Conservation (phyloP, 2,888 invertebrate species). For the Sarcophaga rosellei region DNA sequence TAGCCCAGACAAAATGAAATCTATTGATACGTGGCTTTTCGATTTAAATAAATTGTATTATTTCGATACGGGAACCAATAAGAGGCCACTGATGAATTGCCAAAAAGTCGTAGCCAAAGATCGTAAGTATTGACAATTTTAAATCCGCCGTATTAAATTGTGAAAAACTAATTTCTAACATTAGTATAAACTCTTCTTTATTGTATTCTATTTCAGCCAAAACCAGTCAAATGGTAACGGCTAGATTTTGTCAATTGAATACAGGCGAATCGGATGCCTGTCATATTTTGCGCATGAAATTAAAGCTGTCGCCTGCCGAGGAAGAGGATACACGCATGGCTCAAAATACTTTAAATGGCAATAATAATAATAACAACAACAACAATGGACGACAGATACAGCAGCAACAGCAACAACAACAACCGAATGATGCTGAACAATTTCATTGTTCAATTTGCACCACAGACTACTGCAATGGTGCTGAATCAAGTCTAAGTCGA, state of each 20-base stretch:
- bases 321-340: conserved; percentile 35
- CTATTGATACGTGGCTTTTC: conserved; percentile 79
- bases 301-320: conserved; percentile 60
- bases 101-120: conserved; percentile 80
- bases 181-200: not conserved
- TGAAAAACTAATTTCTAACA: not conserved
- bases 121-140: conserved; percentile 74
- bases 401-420: conserved; percentile 22
- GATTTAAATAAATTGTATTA: conserved; percentile 81
- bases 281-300: conserved; percentile 75
- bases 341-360: conserved; percentile 55
- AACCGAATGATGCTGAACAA: conserved; percentile 70
- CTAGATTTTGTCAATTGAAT: conserved; percentile 80
- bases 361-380: conserved; percentile 56
- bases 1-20: conserved; percentile 78
- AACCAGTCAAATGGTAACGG: conserved; percentile 75
- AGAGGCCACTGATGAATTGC: conserved; percentile 80
- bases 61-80: conserved; percentile 75
- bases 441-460: conserved; percentile 79
- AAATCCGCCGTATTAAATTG: not conserved
- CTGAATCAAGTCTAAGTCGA: conserved; percentile 67
- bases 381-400: conserved; percentile 64
- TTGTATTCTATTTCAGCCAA: conserved; percentile 67
- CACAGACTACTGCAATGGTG: conserved; percentile 77
- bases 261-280: conserved; percentile 79